Evolutionary conservation across 2,797 vertebrate genomes (phyloP).

Genomic region (Epinephelus malabaricus): DNA sequence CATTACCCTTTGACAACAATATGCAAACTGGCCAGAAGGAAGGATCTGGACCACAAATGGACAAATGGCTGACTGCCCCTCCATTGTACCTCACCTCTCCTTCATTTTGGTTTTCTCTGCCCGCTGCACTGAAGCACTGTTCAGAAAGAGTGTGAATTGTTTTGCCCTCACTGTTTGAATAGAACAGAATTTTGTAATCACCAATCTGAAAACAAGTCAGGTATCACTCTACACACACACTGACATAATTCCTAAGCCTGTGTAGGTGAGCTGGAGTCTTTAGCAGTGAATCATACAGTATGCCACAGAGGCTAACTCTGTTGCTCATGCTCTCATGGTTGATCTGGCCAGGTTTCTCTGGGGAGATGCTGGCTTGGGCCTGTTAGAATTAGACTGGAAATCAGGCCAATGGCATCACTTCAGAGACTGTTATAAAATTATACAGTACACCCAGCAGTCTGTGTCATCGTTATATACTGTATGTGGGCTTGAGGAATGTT

Average conservation of each 20-base stretch:
- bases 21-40: background rate
- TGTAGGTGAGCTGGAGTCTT: conserved; percentile 44
- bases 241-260: conserved; percentile 29
- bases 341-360: conserved; percentile 60
- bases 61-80: background rate
- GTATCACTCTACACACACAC: conserved; percentile 16
- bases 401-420: conserved; percentile 70
- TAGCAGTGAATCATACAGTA: conserved; percentile 48
- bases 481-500: conserved; percentile 43
- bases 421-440: conserved; percentile 65
- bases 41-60: background rate
- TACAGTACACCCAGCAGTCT: conserved; percentile 50
- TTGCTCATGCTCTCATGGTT: conserved; percentile 50
- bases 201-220: conserved; percentile 36
- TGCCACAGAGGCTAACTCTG: conserved; percentile 53
- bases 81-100: background rate
- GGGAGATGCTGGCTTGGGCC: conserved; percentile 55
- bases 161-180: conserved; percentile 4
- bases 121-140: background rate
- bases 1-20: background rate
- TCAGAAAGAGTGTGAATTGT: background rate
- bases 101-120: background rate
- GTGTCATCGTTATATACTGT: conserved; percentile 56
- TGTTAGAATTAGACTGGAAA: conserved; percentile 72
- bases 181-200: conserved; percentile 12